Evolutionary conservation across 1,140 invertebrate genomes (phyloP).

Genomic region (Drosophila nasuta): DNA sequence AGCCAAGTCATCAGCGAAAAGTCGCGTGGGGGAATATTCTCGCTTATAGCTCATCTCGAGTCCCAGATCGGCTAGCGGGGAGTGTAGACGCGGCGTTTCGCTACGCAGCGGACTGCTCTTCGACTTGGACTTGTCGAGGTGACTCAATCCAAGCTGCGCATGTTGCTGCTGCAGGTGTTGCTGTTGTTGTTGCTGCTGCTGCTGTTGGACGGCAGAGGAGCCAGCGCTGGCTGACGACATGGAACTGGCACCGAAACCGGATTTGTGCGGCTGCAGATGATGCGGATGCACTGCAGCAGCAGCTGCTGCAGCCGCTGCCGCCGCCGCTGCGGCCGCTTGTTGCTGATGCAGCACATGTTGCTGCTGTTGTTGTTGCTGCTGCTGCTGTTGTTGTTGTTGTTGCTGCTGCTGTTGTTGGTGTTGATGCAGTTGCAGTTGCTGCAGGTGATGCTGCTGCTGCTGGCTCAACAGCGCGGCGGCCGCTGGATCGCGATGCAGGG

Average conservation of each 20-base stretch:
- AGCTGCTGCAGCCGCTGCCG: conserved; percentile 77
- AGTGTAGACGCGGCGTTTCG: conserved; percentile 86
- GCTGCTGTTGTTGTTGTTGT: conserved; percentile 63
- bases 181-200: conserved; percentile 49
- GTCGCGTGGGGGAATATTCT: conserved; percentile 87
- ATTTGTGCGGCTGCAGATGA: conserved; percentile 56
- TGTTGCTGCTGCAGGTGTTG: conserved; percentile 51
- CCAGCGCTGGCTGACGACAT: conserved; percentile 36
- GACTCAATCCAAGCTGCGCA: conserved; percentile 23
- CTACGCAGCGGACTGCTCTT: conserved; percentile 86
- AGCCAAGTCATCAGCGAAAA: conserved; percentile 87
- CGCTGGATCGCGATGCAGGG: conserved; percentile 75
- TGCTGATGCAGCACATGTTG: conserved; percentile 76
- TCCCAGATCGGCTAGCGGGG: conserved; percentile 87
- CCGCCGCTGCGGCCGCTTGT: conserved; percentile 61
- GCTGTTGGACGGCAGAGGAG: conserved; percentile 47
- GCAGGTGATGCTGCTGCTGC: conserved; percentile 81
- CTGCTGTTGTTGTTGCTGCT: conserved; percentile 69
- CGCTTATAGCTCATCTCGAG: conserved; percentile 89
- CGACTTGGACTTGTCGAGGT: conserved; percentile 44
- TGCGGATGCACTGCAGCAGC: conserved; percentile 70
- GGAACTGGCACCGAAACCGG: conserved; percentile 75
- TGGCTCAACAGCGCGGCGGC: conserved; percentile 85
- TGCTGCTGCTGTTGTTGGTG: conserved; percentile 85
- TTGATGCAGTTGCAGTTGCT: conserved; percentile 63